Base-by-base conservation (phyloP, 2,113 vertebrate species). In the Rhinichthys klamathensis region DNA sequence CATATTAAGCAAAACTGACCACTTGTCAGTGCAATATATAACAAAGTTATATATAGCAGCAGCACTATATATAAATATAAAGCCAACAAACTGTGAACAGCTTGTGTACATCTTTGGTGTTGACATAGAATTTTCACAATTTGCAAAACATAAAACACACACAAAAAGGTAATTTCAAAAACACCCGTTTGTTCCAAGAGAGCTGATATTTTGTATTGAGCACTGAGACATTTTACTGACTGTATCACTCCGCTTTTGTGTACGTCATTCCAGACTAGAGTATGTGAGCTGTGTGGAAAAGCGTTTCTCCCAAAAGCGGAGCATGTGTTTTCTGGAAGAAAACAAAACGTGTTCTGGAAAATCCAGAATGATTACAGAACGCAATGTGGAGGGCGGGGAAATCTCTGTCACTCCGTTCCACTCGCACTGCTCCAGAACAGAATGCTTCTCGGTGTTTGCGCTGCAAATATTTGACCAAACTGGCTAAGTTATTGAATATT, bases 321-420 rank as follows among this genome's bases (percentile, higher is more conserved):
- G 10, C 9, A 70, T 21, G 2, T 30, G 67, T 41, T 54, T 54
- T 75, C 7, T 74, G 41, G 2, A 6, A 46, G 8, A 74, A 3
- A 23, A 12, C 49, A 25, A 44, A 72, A 73, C 3, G 46, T 75
- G 46, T 49, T 75, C 13, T 54, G 74, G 74, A 76, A 76, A 76
- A 54, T 54, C 74, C 74, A 27, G 13, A 76, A 46, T 76, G 27
- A 76, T 32, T 54, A 76, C n/a, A 74, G 2, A 12, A 27, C 65
- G 1, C 3, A 35, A 35, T 35, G 32, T 35, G 32, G 3, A 30
- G 73, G 46, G 46, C 7, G 25, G 23, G 73, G 7, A 25, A 76
- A 18, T 18, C 73, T 75, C 74, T 54, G 12, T 49, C 70, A 46
- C 6, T 46, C 41, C 12, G 5, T 46, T 46, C 70, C 70, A 73